A percentile compares a stretch with the other conserved stretches of the same genome.
phyloP scores from a whole-genome alignment of 2,797 vertebrate genomes.

The Apodemus agrarius region DNA sequence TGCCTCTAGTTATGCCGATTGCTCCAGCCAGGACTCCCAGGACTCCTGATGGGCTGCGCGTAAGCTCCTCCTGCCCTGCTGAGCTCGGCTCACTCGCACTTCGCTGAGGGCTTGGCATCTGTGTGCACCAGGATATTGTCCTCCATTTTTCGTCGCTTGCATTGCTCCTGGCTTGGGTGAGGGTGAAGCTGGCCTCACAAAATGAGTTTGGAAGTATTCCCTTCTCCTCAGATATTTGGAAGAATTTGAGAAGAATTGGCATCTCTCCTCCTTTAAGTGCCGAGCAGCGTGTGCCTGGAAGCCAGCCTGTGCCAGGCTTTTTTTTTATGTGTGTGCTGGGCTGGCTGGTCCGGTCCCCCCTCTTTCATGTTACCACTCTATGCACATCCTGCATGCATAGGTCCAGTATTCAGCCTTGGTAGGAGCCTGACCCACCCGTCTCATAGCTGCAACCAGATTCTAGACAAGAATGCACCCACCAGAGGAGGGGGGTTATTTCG shows the following conservation, averaged over 20 bases:
- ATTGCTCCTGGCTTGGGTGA: slow-evolving; percentile 19
- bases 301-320: not conserved
- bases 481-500: not conserved
- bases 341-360: not conserved
- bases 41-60: not conserved
- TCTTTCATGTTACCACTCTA: not conserved
- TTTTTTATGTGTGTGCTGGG: not conserved
- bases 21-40: not conserved
- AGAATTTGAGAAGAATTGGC: slow-evolving; percentile 25
- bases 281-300: not conserved
- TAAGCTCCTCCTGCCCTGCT: not conserved
- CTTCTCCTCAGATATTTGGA: slow-evolving; percentile 36
- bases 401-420: not conserved
- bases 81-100: not conserved
- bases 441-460: not conserved
- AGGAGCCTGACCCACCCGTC: not conserved
- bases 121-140: not conserved
- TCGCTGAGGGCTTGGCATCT: not conserved
- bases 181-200: not conserved
- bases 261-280: not conserved
- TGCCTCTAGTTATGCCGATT: not conserved
- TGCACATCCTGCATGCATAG: not conserved
- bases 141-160: not conserved
- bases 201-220: slow-evolving; percentile 15
- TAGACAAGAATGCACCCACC: not conserved